Base-by-base conservation (phyloP, 2,888 invertebrate genomes). In the Bombyx huttoni region DNA sequence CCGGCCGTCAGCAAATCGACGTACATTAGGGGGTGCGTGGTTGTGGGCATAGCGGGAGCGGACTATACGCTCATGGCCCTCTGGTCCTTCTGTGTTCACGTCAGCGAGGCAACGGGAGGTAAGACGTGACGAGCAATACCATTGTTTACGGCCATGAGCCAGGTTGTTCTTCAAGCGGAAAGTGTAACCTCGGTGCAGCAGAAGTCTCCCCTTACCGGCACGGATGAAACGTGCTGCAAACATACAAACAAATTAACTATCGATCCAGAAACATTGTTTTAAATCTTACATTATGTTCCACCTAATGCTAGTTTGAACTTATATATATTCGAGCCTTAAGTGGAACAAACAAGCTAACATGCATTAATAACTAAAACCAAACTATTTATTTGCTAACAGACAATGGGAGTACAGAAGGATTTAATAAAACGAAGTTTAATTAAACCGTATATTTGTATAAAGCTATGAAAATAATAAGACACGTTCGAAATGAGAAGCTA, bases 81-180 rank as follows among this genome's bases (percentile, higher is more conserved):
- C 87, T n/a, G 87, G 86, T 0, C 87, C 87, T 62, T 87, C 88
- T 34, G 88, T 88, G 66, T 87, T 87, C 14, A 88, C 88, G 61
- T 88, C 86, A 56, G 87, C 86, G 49, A 87, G 75, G 65, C 88
- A 88, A 60, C 88, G 85, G 46, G 88, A 87, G 12, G 87, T 88
- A 52, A 87, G 74, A 46, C 88, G 77, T 52, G 87, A 88, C 13
- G 88, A 88, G 64, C 88, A 88, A 65, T 88, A 87, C 88, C 87
- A 88, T 63, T 88, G 87, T 73, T 88, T 89, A 60, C 87, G 79
- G 1, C 88, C 86, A 61, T 87, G 87, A n/a, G 87, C 87, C 72
- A 87, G 64, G 60, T 87, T 86, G 63, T 88, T 89, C 73, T 89
- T 88, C 68, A 88, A 69, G 50, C 87, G 84, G 65, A 88, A 89